Evolutionary conservation across 37 sponge, comb jelly and placozoan genomes (phyloP), one percentile per base, ranked within the genome.

Genomic region (Beroe ovata): DNA sequence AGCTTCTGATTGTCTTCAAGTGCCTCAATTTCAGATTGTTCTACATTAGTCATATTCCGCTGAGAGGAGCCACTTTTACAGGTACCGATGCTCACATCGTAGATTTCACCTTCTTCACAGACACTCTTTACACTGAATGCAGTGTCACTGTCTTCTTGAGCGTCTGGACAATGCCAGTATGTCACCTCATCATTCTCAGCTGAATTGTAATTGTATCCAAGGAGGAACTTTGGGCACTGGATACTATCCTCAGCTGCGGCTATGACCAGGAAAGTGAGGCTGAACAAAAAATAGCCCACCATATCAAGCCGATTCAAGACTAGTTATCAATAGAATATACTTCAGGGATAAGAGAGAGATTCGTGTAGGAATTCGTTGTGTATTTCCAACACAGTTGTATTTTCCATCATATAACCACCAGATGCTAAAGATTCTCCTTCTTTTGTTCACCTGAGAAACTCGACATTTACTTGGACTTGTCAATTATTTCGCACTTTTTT

Each of bases 141-240:
- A 16, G 11, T 11, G 1, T 14, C 69, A 14, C 16, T 37, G 1
- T 30, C 30, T 30, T 66, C 69, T 33, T 37, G 36, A 4, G 11
- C 35, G 8, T 18, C 69, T 18, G 69, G 69, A 33, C 69, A 66
- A 4, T 30, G 18, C 69, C 69, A 66, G 36, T 66, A 66, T 1
- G 54, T 47, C 11, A 16, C 11, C 54, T 47, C 54, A 11, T 47
- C 54, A 11, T 47, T 47, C 54, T 47, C 54, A 6, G 6, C 54
- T 11, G 54, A 47, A 11, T 47, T 47, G 54, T 16, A 47, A 11
- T 47, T 47, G 54, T 47, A 47, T 47, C 54, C 54, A 16, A 47
- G 6, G 11, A 47, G 54, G 54, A 47, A 47, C 54, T 47, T 11
- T 11, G 54, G 54, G 54, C 54, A 47, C 6, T 6, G 11, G 54